Conservation (phyloP, 2,113 vertebrate genomes). For the Hippocampus zosterae region DNA sequence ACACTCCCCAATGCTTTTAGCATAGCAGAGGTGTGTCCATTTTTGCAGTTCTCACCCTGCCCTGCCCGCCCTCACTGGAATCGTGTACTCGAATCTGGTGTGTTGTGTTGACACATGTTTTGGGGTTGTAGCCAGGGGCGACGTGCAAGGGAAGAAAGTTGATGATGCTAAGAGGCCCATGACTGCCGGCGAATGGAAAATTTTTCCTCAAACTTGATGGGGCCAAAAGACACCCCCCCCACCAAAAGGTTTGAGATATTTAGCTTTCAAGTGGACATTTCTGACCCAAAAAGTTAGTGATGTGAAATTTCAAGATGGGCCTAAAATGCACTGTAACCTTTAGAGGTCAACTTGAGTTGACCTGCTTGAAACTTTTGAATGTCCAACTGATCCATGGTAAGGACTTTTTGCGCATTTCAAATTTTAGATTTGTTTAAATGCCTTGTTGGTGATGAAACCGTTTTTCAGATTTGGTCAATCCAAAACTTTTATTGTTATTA, state of each 20-base stretch:
- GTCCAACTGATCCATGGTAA: no score
- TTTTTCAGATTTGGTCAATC: no score
- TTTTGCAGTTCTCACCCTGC: slow-evolving; percentile 33
- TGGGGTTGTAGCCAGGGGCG: background rate
- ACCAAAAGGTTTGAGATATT: no score
- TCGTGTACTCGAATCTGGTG: slow-evolving; percentile 20
- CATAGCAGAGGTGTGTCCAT: slow-evolving; percentile 45
- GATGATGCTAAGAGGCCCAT: background rate
- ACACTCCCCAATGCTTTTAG: slow-evolving; percentile 21
- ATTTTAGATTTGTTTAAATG: background rate
- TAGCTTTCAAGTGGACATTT: no score
- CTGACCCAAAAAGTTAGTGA: no score
- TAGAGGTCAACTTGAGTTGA: background rate
- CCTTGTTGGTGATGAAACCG: no score
- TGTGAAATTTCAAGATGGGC: no score
- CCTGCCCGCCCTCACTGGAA: slow-evolving; percentile 38
- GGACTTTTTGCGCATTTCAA: no score
- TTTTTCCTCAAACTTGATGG: no score
- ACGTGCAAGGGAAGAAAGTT: background rate
- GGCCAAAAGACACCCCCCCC: no score
- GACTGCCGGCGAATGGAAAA: background rate
- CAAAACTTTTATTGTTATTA: no score
- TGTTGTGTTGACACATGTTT: background rate
- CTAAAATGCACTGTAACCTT: background rate
- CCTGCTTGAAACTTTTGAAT: no score